These are phyloP conservation scores for Ispidina lecontei DNA, from an alignment of 2,797 vertebrate species.

Conservation along the genomic window DNA sequence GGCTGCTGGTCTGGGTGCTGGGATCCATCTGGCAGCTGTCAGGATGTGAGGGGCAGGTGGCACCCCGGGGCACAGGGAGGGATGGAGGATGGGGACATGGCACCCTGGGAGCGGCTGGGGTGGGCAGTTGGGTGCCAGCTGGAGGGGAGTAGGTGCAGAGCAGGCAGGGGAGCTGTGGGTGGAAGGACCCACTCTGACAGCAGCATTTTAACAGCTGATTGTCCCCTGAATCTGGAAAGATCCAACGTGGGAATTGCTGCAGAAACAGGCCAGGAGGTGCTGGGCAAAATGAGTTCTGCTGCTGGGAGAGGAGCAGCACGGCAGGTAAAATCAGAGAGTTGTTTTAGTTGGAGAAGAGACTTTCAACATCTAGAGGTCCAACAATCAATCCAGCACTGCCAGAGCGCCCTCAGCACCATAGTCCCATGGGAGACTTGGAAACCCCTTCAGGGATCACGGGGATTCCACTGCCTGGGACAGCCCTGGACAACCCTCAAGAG, in stretches of 20 bases:
- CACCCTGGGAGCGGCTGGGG: not conserved
- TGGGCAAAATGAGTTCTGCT: not conserved
- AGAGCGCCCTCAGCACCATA: not conserved
- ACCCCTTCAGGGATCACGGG: no score
- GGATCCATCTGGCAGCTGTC: no score
- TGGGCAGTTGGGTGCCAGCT: rapidly evolving
- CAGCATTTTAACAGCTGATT: no score
- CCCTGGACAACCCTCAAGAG: no score
- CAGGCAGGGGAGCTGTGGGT: not conserved
- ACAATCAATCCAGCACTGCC: not conserved
- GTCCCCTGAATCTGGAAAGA: not conserved
- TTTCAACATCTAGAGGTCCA: not conserved
- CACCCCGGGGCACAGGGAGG: no score
- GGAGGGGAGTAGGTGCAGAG: not conserved
- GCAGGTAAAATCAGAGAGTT: not conserved
- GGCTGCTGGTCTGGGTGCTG: no score
- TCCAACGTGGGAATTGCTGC: rapidly evolving
- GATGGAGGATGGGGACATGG: not conserved
- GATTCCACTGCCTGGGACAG: no score
- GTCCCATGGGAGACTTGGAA: no score
- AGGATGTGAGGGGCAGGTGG: no score
- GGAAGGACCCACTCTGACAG: no score
- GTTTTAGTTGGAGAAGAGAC: not conserved
- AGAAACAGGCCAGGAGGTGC: not conserved
- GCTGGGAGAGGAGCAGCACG: not conserved